Conservation (phyloP, 2,888 invertebrate genomes). For the Amphipoea oculea region DNA sequence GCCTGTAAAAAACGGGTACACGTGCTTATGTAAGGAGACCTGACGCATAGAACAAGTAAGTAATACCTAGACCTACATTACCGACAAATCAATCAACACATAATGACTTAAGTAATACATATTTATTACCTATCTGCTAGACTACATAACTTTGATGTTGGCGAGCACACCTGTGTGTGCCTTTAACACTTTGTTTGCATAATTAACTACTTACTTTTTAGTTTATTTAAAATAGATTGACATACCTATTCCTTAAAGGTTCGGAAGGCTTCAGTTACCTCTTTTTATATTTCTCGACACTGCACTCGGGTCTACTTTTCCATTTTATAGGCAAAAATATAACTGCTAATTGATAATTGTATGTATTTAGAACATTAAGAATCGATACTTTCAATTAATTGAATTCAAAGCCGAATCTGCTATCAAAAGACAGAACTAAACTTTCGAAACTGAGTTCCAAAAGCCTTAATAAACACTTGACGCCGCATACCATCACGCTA, state of each 20-base stretch:
- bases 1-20: slow-evolving; percentile 84
- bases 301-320: background rate
- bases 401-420: slow-evolving; percentile 7
- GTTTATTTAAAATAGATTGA: background rate
- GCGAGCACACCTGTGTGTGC: slow-evolving; percentile 17
- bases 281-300: background rate
- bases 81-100: slow-evolving; percentile 43
- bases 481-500: slow-evolving; percentile 47
- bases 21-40: slow-evolving; percentile 87
- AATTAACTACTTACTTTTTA: slow-evolving; percentile 9
- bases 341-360: background rate
- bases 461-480: slow-evolving; percentile 41
- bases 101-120: slow-evolving; percentile 39
- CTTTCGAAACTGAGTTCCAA: slow-evolving; percentile 51
- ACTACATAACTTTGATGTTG: slow-evolving; percentile 6
- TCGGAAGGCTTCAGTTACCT: background rate
- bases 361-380: slow-evolving; percentile 27
- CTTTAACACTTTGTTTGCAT: slow-evolving; percentile 13
- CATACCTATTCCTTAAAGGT: background rate
- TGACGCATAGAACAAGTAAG: slow-evolving; percentile 83
- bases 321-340: no score
- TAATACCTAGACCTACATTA: slow-evolving; percentile 68
- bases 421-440: slow-evolving; percentile 24
- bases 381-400: slow-evolving; percentile 21
- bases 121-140: slow-evolving; percentile 20